These are phyloP conservation scores for Zeus faber DNA, from an alignment of 2,113 vertebrate species.

Conservation along the genomic window DNA sequence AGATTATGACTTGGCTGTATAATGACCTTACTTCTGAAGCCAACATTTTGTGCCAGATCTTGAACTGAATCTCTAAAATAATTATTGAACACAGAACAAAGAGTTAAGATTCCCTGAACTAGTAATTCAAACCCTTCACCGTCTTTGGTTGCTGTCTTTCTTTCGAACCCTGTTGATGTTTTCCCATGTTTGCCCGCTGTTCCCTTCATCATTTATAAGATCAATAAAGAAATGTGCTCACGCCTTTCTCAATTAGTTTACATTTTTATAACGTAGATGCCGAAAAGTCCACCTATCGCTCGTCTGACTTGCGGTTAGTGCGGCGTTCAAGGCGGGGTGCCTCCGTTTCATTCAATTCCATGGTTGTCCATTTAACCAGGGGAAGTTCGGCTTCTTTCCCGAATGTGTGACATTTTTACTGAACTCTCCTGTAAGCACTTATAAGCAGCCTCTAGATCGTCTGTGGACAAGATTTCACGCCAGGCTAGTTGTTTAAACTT, in stretches of 20 bases:
- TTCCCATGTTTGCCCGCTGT: slow-evolving; percentile 4
- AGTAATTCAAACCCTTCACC: slow-evolving; percentile 1
- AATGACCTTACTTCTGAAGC: background rate
- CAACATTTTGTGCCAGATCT: background rate
- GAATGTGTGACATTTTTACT: slow-evolving; percentile 1
- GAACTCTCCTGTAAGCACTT: slow-evolving; percentile 2
- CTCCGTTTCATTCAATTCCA: background rate
- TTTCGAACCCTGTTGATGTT: too few relatives aligned
- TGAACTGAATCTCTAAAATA: slow-evolving; percentile 2
- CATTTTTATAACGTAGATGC: too few relatives aligned
- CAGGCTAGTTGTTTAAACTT: background rate
- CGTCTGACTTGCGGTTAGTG: slow-evolving; percentile 1
- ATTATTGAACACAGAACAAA: background rate
- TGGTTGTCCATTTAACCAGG: slow-evolving; percentile 4
- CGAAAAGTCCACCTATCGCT: slow-evolving; percentile 1
- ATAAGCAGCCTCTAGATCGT: background rate
- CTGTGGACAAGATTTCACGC: background rate
- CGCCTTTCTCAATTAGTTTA: slow-evolving; percentile 10
- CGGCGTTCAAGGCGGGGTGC: slow-evolving; percentile 4
- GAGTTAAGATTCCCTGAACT: slow-evolving; percentile 1
- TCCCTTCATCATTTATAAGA: slow-evolving; percentile 8
- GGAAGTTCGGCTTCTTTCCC: background rate
- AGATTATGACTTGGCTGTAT: background rate
- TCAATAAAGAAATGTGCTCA: slow-evolving; percentile 8
- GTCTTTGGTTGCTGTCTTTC: background rate